These are phyloP conservation scores for Crocodylus rhombifer DNA, from an alignment of 2,797 vertebrate genomes.

Conservation along the genomic window DNA sequence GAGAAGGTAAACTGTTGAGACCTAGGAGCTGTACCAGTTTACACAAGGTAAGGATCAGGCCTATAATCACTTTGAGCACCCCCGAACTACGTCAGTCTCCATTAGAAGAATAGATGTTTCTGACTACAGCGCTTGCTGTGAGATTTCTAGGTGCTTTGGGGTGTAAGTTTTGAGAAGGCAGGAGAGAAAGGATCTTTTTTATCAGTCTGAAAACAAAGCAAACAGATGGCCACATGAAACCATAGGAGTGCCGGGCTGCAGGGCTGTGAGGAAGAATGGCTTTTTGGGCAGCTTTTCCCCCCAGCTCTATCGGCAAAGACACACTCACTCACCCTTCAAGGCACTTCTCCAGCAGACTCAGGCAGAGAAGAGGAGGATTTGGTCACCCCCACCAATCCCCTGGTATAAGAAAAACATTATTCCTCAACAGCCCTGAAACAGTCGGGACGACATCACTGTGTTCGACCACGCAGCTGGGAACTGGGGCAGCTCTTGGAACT, in stretches of 20 bases:
- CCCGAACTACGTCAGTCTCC: background rate
- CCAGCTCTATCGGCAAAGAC: background rate
- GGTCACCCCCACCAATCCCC: background rate
- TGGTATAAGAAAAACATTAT: accelerated
- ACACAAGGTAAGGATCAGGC: background rate
- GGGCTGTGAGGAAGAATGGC: background rate
- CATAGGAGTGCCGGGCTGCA: background rate
- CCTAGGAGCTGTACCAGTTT: background rate
- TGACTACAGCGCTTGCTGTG: background rate
- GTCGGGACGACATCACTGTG: background rate
- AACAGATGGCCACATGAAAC: background rate
- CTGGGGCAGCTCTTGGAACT: background rate
- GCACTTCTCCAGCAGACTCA: background rate
- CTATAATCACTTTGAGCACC: background rate
- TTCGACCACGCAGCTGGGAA: background rate
- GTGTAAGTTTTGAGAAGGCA: background rate
- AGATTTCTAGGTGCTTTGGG: background rate
- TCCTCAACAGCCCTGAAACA: background rate
- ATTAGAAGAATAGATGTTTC: background rate
- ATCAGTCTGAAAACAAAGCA: background rate
- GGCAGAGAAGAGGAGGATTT: background rate
- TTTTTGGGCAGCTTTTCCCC: background rate
- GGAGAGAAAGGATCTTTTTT: slow-evolving; percentile 2
- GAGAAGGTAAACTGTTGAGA: background rate
- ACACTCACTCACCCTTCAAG: background rate